Base-by-base conservation (phyloP, 2,888 invertebrate genomes). In the Amblyjoppa proteus region DNA sequence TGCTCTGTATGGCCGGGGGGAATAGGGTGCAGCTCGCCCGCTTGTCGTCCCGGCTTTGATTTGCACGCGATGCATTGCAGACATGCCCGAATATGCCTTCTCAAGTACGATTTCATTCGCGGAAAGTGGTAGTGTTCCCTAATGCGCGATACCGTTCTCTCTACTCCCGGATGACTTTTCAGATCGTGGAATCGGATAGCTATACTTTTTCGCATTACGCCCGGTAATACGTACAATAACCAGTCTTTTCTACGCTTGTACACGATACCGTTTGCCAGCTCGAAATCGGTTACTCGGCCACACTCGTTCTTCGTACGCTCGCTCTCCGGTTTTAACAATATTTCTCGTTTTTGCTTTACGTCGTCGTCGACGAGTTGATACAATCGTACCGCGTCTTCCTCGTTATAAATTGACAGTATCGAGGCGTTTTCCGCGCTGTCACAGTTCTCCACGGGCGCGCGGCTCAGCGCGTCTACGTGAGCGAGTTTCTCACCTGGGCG, bases 401-500 rank as follows among this genome's bases (percentile, higher is more conserved):
- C 58, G 45, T 31, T 73, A n/a, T 34, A n/a, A 7, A 41, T 20
- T 7, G 64, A 16, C 73, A 73, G 25, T 75, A 34, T 9, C 84
- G 82, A 28, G 83, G 25, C 7, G 2, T 25, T 58, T n/a, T 31
- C 34, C 25, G 70, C 25, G 16, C n/a, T 34, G 5, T 56, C 53
- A 5, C 1, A 28, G 31, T 13, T 13, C 7, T 45, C 77, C 7
- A 81, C 73, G 3, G 88, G 88, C 4, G 81, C 75, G 45, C 88
- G 58, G 41, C 88, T 88, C 53, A 88, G 51, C 13, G 87, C 87
- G 58, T 89, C 88, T 2, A 86, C 84, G 74, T 88, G 88, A 34
- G 75, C 79, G 85, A 88, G 85, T n/a, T 71, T 64, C 3, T 31
- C 56, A 20, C 81, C 83, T 87, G 90, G 79, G 89, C 90, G 31